Percentiles rank a stretch among this genome's conserved stretches.
phyloP scores from a whole-genome alignment of 2,113 vertebrate species.

The Oreocharis arfaki region DNA sequence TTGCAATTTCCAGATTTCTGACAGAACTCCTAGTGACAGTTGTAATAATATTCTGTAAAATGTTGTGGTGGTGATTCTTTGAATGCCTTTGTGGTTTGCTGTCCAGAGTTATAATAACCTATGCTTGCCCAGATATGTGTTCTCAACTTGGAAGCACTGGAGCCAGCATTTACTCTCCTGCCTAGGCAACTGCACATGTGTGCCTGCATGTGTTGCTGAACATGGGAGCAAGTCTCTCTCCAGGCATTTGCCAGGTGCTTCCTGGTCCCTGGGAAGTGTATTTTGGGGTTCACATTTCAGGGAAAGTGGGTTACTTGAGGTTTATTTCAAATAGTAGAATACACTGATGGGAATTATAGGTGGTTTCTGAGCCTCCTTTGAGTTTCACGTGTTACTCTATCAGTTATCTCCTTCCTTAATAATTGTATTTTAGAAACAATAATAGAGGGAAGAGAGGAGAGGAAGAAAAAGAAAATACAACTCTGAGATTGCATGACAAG shows the following conservation, averaged over 20 bases:
- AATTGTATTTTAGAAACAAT: neutral
- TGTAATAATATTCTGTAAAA: conserved; percentile 63
- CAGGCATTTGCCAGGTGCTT: neutral
- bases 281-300: neutral
- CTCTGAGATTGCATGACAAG: neutral
- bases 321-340: neutral
- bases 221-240: neutral
- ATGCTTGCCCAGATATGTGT: conserved; percentile 51
- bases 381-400: neutral
- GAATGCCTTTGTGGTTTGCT: conserved; percentile 62
- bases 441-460: neutral
- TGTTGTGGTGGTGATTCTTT: conserved; percentile 61
- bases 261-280: neutral
- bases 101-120: conserved; percentile 59
- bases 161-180: neutral
- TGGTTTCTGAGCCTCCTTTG: neutral
- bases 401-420: neutral
- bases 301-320: neutral
- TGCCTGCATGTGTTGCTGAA: neutral
- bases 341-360: neutral
- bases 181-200: neutral
- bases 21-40: conserved; percentile 55
- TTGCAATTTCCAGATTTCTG: conserved; percentile 54
- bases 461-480: neutral
- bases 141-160: conserved; percentile 27